Percentiles rank a stretch among this genome's conserved stretches.
Conservation (phyloP, 2,113 vertebrate genomes). For the Sula dactylatra region DNA sequence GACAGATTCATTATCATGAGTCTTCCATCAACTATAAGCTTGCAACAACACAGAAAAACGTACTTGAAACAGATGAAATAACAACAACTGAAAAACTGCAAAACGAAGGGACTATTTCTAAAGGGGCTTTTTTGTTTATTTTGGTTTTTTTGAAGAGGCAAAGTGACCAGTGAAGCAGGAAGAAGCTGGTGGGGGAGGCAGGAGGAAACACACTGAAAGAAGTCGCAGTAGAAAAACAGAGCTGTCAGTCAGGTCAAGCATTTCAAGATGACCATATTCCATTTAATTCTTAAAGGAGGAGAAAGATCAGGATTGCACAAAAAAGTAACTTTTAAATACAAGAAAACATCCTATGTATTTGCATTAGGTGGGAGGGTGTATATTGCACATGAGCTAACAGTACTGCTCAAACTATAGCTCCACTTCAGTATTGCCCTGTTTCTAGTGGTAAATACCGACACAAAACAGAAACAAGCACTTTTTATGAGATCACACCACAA, state of each 20-base stretch:
- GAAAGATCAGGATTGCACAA: not conserved
- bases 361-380: not conserved
- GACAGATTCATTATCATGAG: not conserved
- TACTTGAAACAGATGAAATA: not conserved
- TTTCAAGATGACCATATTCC: not conserved
- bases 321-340: not conserved
- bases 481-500: not conserved
- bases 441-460: not conserved
- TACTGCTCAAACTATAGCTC: not conserved
- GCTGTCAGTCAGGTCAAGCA: not conserved
- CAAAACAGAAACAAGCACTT: not conserved
- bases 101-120: not conserved
- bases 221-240: not conserved
- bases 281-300: not conserved
- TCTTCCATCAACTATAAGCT: not conserved
- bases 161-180: not conserved
- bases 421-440: not conserved
- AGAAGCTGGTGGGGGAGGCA: not conserved
- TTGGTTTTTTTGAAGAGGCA: not conserved
- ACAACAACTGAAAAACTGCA: not conserved
- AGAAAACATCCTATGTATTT: not conserved
- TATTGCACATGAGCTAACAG: not conserved
- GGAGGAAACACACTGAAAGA: not conserved
- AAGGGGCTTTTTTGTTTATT: not conserved
- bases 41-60: not conserved